Percentiles rank a stretch among this genome's conserved stretches.
Conservation (phyloP, 2,113 vertebrate species). For the Bettongia penicillata region DNA sequence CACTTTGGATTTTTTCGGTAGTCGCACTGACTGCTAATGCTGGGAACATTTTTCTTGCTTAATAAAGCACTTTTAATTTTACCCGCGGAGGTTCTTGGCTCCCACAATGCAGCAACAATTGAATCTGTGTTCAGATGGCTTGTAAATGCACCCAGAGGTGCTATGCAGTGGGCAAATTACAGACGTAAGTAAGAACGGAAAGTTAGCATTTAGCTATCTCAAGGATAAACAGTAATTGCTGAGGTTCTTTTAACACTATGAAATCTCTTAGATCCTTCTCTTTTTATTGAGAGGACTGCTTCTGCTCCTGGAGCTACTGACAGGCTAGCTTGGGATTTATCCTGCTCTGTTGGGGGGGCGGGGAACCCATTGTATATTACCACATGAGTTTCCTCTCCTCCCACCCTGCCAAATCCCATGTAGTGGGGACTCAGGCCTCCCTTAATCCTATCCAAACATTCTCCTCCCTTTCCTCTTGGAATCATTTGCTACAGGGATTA, state of each 20-base stretch:
- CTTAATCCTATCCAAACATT: background rate
- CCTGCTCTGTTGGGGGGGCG: no score
- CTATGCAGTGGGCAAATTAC: constrained; percentile 59
- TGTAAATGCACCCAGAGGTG: constrained; percentile 66
- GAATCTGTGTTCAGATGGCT: constrained; percentile 58
- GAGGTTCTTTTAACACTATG: background rate
- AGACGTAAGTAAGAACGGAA: constrained; percentile 50
- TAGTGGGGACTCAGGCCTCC: background rate
- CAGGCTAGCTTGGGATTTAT: background rate
- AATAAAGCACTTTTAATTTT: constrained; percentile 73
- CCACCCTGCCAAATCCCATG: background rate
- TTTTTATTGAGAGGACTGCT: background rate
- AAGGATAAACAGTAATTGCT: constrained; percentile 47
- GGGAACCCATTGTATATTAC: background rate
- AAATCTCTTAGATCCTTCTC: background rate
- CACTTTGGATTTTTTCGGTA: constrained; percentile 4
- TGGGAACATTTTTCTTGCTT: constrained; percentile 64
- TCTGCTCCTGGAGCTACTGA: background rate
- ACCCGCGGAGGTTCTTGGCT: constrained; percentile 54
- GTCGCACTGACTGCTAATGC: constrained; percentile 54
- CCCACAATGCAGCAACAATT: constrained; percentile 66
- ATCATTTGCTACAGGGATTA: background rate
- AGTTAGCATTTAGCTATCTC: constrained; percentile 29
- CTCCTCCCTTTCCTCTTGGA: background rate
- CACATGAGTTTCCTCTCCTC: background rate